These are phyloP conservation scores for Onychostoma macrolepis DNA, from an alignment of 2,113 vertebrate genomes.

Conservation along the genomic window DNA sequence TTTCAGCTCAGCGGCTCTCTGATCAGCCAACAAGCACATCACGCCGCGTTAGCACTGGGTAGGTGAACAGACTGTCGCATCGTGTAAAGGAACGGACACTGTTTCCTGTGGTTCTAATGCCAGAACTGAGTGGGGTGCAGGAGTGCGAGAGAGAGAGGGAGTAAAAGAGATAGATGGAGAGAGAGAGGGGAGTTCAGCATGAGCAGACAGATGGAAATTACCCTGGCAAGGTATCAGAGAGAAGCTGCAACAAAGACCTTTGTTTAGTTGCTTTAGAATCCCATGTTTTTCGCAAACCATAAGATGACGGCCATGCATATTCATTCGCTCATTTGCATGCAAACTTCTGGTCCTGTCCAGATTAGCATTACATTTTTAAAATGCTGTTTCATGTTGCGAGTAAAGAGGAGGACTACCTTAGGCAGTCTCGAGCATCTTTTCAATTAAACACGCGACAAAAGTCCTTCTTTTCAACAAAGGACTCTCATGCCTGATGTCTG, in stretches of 20 bases:
- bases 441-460: constrained; percentile 46
- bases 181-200: constrained; percentile 35
- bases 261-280: constrained; percentile 57
- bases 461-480: constrained; percentile 35
- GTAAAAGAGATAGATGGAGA: constrained; percentile 34
- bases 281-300: constrained; percentile 53
- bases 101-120: constrained; percentile 56
- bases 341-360: constrained; percentile 51
- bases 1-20: constrained; percentile 43
- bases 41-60: constrained; percentile 45
- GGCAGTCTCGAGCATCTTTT: constrained; percentile 46
- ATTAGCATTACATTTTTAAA: constrained; percentile 52
- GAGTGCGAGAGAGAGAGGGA: constrained; percentile 41
- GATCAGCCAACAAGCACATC: constrained; percentile 48
- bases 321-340: constrained; percentile 55
- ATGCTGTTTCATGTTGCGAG: constrained; percentile 46
- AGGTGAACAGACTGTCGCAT: constrained; percentile 50
- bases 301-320: constrained; percentile 56
- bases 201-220: constrained; percentile 73
- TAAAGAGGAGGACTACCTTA: constrained; percentile 48
- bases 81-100: constrained; percentile 46
- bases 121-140: constrained; percentile 49
- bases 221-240: constrained; percentile 71
- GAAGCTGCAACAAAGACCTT: constrained; percentile 71
- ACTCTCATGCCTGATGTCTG: constrained; percentile 2